Evolutionary conservation across 2,797 vertebrate species (phyloP), one percentile per base, ranked within the genome.

Genomic region (Acrossocheilus fasciatus): DNA sequence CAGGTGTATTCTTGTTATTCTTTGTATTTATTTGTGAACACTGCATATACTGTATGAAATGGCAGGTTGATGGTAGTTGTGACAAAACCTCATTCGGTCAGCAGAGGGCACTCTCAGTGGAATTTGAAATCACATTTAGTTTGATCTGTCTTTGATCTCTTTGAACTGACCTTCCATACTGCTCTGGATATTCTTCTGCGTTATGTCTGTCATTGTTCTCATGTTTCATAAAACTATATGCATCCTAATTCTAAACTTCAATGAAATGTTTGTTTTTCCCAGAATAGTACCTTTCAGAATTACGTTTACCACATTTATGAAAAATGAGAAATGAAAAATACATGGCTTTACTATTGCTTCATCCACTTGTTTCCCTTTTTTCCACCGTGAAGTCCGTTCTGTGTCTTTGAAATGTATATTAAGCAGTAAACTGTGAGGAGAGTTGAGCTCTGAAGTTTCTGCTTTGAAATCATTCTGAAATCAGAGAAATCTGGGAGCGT

Each of bases 341-440:
- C 18, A 66, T 80, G n/a, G 76, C 20, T 83, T 82, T 75, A 59
- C 76, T 57, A 52, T 47, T 26, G 45, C 66, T 8, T 34, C 80
- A 83, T 74, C 54, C 41, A 52, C 36, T 54, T 79, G 15, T 74
- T 82, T 64, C 20, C 41, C 30, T 73, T 73, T n/a, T 59, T n/a
- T 59, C 0, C 20, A 50, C 43, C 15, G 9, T 69, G 34, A 70
- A 70, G 68, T 70, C 52, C 52, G 26, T 45, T 39, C 47, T 30
- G 34, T 87, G 18, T 80, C 47, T 75, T 57, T 85, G 14, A 72
- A 86, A 90, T 90, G 91, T 81, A 92, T 92, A 90, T 84, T 74
- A 45, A 70, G 68, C 17, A 9, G 17, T 23, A 41, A 41, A 70
- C 68, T 70, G 36, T 20, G 23, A 80, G 66, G 54, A 83, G 2